Base-by-base conservation (phyloP, 2,888 invertebrate species). In the Amblyteles armatorius region DNA sequence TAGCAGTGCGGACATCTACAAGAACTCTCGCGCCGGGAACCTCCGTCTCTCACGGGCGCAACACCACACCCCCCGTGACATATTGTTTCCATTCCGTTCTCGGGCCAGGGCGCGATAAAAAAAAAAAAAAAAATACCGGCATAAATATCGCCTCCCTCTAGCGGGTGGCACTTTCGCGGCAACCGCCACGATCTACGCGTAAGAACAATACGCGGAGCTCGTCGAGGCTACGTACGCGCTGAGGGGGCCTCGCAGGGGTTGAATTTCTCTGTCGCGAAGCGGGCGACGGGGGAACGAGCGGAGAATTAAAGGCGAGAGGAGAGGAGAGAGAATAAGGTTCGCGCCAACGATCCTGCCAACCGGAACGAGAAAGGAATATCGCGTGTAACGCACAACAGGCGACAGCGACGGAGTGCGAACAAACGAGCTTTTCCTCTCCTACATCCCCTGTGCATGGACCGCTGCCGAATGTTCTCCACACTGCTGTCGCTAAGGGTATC, bases 51-150 rank as follows among this genome's bases (percentile, higher is more conserved):
- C 33, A 69, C 71, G 79, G 65, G 67, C 65, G 82, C 73, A 84
- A 74, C 81, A 72, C 57, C 80, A 57, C 90, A 86, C 79, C 87
- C 87, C 81, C 82, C 85, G 92, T 92, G 93, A 94, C 93, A 93
- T 93, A 93, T 94, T 93, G 93, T 93, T 93, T 92, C 92, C 92
- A 93, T 93, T 93, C 92, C 89, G 88, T 88, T 90, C 89, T 88
- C 89, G 87, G 89, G 90, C 90, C 90, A 91, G 88, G 90, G 92
- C 88, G 90, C 90, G 92, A 93, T 93, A 93, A 93, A 93, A 86
- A 91, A 88, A 90, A 91, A 93, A 92, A 93, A 93, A 93, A 86
- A 86, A 93, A 16, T 91, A 91, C 90, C 82, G 90, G 92, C 92
- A 93, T 93, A 94, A 93, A 93, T 94, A 93, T 93, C 90, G 88